phyloP scores from a whole-genome alignment of 2,113 vertebrate species.

The Hippolais icterina region DNA sequence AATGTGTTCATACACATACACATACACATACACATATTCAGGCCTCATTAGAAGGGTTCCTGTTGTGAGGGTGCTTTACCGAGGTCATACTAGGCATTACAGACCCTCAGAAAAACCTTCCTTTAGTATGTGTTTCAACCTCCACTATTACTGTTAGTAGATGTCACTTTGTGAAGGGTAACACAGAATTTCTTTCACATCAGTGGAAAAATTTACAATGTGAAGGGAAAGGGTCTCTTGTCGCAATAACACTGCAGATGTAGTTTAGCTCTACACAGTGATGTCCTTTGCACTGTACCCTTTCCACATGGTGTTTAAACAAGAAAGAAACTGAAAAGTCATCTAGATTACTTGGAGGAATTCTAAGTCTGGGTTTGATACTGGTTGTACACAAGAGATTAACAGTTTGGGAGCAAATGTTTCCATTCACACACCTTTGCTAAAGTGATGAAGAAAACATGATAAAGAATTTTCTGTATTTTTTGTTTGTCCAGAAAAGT shows the following conservation, averaged over 20 bases:
- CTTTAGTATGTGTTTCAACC: not conserved
- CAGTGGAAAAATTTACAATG: not conserved
- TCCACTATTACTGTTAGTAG: not conserved
- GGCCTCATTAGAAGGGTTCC: conserved; percentile 40
- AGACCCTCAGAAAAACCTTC: not conserved
- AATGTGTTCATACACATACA: conserved; percentile 61
- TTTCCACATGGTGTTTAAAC: conserved; percentile 17
- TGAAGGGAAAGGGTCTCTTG: not conserved
- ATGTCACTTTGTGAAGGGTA: not conserved
- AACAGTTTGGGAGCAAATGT: not conserved
- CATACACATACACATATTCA: not conserved
- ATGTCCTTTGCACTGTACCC: not conserved
- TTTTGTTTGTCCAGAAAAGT: not conserved
- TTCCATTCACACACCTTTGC: not conserved
- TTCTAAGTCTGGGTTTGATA: not conserved
- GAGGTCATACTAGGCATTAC: not conserved
- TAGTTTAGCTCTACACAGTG: not conserved
- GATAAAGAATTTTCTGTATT: not conserved
- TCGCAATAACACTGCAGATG: not conserved
- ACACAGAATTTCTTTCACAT: not conserved
- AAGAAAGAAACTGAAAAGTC: not conserved
- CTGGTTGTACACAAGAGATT: not conserved
- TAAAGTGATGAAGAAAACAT: not conserved
- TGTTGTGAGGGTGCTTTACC: conserved; percentile 7
- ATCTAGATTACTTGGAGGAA: not conserved